Evolutionary conservation across 2,888 invertebrate genomes (phyloP), one percentile per base, ranked within the genome.

Genomic region (Diabrotica balteata): DNA sequence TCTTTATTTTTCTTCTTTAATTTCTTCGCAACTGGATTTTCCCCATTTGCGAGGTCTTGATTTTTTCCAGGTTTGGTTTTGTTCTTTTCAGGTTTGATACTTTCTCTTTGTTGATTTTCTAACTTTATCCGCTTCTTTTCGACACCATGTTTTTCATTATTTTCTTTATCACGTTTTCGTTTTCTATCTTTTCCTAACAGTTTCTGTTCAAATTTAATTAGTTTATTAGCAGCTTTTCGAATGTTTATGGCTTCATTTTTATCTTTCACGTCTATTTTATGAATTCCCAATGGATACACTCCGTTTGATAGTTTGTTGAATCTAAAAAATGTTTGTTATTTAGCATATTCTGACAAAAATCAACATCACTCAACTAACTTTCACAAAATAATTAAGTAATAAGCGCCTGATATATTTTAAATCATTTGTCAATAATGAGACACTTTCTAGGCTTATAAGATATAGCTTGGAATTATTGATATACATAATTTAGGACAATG

Each of bases 211-310:
- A 84, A 83, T 69, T 81, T 80, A 0, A 81, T 76, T 44, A 84
- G 68, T 7, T 80, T 67, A 59, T 80, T 82, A 0, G 81, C 79
- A 0, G 83, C 80, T 71, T 79, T 78, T 49, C 77, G 77, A 9
- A 83, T 63, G 59, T 78, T 80, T 7, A 76, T 79, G 46, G 80
- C 77, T 17, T 76, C 74, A 32, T 79, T 76, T n/a, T 76, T 69
- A 57, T 77, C 68, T 6, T 83, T 82, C 32, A 84, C 77, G 4
- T 84, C 82, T 65, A 90, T 81, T 67, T 85, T 71, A 61, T 88
- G 87, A 1, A 90, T 84, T 1, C 89, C 90, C 9, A 93, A 82
- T 0, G 94, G 94, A 82, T 92, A 93, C 64, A 86, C 83, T 7
- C 91, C 90, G 7, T 84, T 80, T 0, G 88, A 83, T 10, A 91